These are phyloP conservation scores for Alviniconcha marisindica DNA, from an alignment of 1,140 invertebrate genomes.

Conservation along the genomic window DNA sequence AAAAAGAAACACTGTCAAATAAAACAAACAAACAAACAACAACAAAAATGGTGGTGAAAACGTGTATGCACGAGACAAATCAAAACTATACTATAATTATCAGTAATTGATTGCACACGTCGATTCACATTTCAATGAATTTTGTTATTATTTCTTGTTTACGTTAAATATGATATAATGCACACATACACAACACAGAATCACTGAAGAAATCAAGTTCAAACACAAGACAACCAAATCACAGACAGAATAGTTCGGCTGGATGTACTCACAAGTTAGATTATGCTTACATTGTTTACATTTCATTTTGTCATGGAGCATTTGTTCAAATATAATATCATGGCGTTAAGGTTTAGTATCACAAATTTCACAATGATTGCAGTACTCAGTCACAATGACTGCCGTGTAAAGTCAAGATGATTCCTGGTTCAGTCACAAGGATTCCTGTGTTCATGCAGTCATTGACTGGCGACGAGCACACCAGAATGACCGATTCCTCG, in stretches of 20 bases:
- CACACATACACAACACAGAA: too few relatives aligned
- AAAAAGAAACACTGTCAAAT: not conserved
- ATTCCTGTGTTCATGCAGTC: slow-evolving; percentile 3
- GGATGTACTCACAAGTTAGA: not conserved
- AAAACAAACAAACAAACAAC: not conserved
- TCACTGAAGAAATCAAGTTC: too few relatives aligned
- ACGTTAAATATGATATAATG: too few relatives aligned
- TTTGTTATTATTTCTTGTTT: too few relatives aligned
- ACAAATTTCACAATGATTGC: not conserved
- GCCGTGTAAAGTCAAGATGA: not conserved
- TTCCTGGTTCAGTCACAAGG: not conserved
- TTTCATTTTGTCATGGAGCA: not conserved
- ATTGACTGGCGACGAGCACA: not conserved
- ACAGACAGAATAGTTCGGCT: not conserved
- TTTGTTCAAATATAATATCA: slow-evolving; percentile 3
- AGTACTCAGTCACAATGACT: not conserved
- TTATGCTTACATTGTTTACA: not conserved
- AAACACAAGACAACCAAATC: not conserved
- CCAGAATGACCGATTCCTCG: slow-evolving; percentile 9
- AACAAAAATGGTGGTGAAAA: too few relatives aligned
- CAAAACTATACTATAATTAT: too few relatives aligned
- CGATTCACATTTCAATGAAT: too few relatives aligned
- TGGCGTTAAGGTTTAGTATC: not conserved
- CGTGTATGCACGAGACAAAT: too few relatives aligned
- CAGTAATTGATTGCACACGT: too few relatives aligned